Evolutionary conservation across 2,888 invertebrate species (phyloP).

Genomic region (Epinotia brunnichana): DNA sequence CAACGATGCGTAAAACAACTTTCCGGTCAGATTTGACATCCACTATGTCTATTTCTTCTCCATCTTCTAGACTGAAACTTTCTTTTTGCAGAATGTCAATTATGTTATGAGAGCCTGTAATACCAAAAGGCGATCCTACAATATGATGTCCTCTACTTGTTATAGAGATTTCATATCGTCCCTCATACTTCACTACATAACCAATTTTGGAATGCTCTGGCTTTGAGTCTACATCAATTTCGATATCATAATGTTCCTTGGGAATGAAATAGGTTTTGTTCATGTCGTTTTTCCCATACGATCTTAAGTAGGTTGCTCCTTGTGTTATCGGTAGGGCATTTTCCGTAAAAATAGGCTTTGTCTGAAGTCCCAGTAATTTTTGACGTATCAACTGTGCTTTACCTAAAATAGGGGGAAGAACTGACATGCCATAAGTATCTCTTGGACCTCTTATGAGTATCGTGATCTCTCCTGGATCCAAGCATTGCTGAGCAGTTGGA

Average conservation of each 20-base stretch:
- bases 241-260: constrained; percentile 79
- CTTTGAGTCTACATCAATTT: constrained; percentile 75
- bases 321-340: constrained; percentile 74
- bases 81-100: constrained; percentile 68
- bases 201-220: constrained; percentile 79
- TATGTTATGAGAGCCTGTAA: constrained; percentile 75
- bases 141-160: constrained; percentile 82
- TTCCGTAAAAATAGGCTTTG: constrained; percentile 69
- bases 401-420: constrained; percentile 75
- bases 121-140: constrained; percentile 84
- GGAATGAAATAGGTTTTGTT: constrained; percentile 78
- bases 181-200: constrained; percentile 79
- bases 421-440: constrained; percentile 75
- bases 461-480: constrained; percentile 78
- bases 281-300: constrained; percentile 77
- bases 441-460: constrained; percentile 78
- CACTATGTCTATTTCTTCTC: constrained; percentile 78
- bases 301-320: constrained; percentile 73
- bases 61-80: constrained; percentile 73
- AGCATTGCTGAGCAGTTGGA: constrained; percentile 77
- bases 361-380: constrained; percentile 71
- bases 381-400: constrained; percentile 78
- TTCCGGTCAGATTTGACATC: constrained; percentile 76
- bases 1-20: constrained; percentile 80
- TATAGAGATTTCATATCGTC: constrained; percentile 83